Conservation (phyloP, 2,113 vertebrate species). For the Lota lota region DNA sequence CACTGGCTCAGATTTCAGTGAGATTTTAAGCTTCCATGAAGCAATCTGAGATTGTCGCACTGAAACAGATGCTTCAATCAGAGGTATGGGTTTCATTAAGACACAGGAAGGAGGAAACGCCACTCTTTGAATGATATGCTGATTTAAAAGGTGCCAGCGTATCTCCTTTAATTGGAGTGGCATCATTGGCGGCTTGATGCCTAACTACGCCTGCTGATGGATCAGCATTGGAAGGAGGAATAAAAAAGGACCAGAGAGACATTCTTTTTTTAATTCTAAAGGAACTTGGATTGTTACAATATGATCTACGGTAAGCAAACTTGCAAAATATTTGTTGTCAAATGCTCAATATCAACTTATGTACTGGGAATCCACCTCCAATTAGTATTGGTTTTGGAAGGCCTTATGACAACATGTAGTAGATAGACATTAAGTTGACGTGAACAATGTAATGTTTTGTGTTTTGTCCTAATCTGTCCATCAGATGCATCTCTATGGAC, state of each 20-base stretch:
- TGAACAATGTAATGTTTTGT: background rate
- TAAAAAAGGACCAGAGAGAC: background rate
- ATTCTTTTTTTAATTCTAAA: background rate
- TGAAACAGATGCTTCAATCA: background rate
- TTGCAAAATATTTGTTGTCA: too few species aligned
- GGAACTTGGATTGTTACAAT: background rate
- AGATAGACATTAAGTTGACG: background rate
- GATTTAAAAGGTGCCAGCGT: constrained; percentile 1
- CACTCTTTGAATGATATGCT: background rate
- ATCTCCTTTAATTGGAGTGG: constrained; percentile 4
- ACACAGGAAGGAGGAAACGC: background rate
- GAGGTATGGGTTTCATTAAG: too few species aligned
- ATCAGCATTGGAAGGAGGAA: background rate
- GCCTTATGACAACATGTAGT: background rate
- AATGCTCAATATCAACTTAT: too few species aligned
- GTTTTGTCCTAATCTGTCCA: too few species aligned
- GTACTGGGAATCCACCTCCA: background rate
- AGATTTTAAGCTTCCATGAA: constrained; percentile 29
- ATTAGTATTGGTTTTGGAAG: background rate
- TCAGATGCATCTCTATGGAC: too few species aligned
- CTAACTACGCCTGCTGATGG: background rate
- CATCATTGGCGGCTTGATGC: background rate
- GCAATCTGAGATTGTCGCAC: background rate
- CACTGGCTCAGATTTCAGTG: constrained; percentile 23
- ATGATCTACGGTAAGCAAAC: constrained; percentile 4